Evolutionary conservation across 2,113 vertebrate species (phyloP).

Genomic region (Oplegnathus fasciatus): DNA sequence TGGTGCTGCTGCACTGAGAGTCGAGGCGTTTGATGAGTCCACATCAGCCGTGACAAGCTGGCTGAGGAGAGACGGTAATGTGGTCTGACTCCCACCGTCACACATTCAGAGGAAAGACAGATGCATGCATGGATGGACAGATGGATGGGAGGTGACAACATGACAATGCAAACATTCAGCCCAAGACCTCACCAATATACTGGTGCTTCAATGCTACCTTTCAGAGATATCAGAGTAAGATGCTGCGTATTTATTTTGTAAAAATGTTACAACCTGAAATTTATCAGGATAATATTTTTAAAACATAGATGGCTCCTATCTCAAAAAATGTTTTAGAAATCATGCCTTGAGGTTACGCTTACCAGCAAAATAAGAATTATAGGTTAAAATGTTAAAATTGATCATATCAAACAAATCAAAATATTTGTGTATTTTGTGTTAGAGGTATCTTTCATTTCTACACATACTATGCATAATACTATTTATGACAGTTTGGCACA

Average conservation of each 20-base stretch:
- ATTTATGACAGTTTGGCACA: neutral
- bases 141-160: conserved; percentile 53
- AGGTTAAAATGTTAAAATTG: no score
- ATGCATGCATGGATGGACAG: conserved; percentile 36
- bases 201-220: neutral
- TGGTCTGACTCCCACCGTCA: conserved; percentile 55
- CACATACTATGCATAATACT: neutral
- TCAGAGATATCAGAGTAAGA: neutral
- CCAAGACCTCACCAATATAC: neutral
- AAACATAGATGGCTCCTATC: neutral
- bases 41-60: conserved; percentile 67
- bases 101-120: conserved; percentile 36
- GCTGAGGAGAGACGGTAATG: conserved; percentile 40
- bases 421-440: neutral
- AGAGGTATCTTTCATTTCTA: neutral
- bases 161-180: neutral
- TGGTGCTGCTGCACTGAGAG: conserved; percentile 53
- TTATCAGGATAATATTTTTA: neutral
- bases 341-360: neutral
- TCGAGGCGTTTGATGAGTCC: conserved; percentile 64
- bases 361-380: no score
- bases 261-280: neutral
- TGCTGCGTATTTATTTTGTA: neutral
- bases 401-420: no score
- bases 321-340: neutral